A percentile compares a stretch with the other conserved stretches of the same genome.
phyloP scores from a whole-genome alignment of 2,797 vertebrate genomes.

The Diglossa cyanea region DNA sequence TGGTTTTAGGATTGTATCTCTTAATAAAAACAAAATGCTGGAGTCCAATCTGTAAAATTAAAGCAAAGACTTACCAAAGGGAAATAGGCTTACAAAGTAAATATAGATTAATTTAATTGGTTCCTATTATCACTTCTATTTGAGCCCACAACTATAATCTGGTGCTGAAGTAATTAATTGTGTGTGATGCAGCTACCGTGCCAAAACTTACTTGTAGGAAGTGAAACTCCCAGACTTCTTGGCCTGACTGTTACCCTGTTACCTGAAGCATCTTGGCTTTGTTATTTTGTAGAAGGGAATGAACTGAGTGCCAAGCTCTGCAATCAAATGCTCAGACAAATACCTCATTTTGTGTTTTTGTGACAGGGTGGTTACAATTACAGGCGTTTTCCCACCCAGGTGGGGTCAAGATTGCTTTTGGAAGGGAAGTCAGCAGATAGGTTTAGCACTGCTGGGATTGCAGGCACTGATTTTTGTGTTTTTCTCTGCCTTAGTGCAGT shows the following conservation, averaged over 20 bases:
- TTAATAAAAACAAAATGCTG: slow-evolving; percentile 26
- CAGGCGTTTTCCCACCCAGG: background rate
- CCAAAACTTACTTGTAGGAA: slow-evolving; percentile 72
- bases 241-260: background rate
- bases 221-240: slow-evolving; percentile 35
- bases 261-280: slow-evolving; percentile 61
- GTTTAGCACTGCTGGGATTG: background rate
- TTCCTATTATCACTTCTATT: slow-evolving; percentile 76
- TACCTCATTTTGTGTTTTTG: background rate
- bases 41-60: slow-evolving; percentile 7
- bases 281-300: background rate
- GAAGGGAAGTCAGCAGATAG: background rate
- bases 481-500: background rate
- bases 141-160: slow-evolving; percentile 71
- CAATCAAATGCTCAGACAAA: background rate
- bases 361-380: background rate
- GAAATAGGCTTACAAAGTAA: slow-evolving; percentile 56
- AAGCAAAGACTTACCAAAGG: slow-evolving; percentile 46
- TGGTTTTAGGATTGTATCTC: background rate
- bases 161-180: slow-evolving; percentile 79
- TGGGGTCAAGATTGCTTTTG: background rate
- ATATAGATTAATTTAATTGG: slow-evolving; percentile 77
- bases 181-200: slow-evolving; percentile 74
- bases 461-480: slow-evolving; percentile 17
- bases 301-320: background rate